Evolutionary conservation across 2,797 vertebrate species (phyloP).

Genomic region (Pseudotriccus pelzelni): DNA sequence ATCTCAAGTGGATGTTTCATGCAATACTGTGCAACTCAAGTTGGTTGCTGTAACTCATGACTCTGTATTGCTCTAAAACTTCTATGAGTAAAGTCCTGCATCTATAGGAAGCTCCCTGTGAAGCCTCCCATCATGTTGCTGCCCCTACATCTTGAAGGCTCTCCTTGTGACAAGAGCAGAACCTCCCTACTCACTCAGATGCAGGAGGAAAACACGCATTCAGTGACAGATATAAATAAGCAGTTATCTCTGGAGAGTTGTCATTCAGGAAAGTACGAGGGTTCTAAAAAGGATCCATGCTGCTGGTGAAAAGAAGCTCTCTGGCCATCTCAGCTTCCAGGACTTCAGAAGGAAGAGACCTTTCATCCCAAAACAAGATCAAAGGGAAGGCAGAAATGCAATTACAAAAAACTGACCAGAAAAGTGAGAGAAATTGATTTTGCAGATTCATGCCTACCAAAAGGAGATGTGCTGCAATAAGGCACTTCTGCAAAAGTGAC

Average conservation of each 20-base stretch:
- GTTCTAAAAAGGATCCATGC: not conserved
- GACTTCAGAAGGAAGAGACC: not conserved
- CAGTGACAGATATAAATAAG: not conserved
- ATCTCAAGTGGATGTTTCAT: not conserved
- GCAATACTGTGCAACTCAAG: not conserved
- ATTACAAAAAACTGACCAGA: not conserved
- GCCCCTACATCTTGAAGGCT: not conserved
- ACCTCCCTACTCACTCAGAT: not conserved
- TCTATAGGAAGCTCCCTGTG: not conserved
- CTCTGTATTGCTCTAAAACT: not conserved
- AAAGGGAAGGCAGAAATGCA: not conserved
- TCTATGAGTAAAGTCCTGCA: not conserved
- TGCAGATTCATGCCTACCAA: not conserved
- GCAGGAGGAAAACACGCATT: not conserved
- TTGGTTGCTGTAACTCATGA: not conserved
- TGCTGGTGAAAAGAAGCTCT: not conserved
- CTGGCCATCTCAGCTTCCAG: not conserved
- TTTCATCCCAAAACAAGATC: not conserved
- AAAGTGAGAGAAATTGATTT: not conserved
- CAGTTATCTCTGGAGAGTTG: not conserved
- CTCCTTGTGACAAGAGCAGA: not conserved
- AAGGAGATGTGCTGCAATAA: not conserved
- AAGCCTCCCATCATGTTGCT: not conserved
- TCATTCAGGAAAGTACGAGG: rapidly evolving
- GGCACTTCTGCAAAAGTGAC: not conserved